A percentile compares a stretch with the other conserved stretches of the same genome.
Evolutionary conservation across 2,113 vertebrate genomes (phyloP).

Genomic region (Callospermophilus lateralis): DNA sequence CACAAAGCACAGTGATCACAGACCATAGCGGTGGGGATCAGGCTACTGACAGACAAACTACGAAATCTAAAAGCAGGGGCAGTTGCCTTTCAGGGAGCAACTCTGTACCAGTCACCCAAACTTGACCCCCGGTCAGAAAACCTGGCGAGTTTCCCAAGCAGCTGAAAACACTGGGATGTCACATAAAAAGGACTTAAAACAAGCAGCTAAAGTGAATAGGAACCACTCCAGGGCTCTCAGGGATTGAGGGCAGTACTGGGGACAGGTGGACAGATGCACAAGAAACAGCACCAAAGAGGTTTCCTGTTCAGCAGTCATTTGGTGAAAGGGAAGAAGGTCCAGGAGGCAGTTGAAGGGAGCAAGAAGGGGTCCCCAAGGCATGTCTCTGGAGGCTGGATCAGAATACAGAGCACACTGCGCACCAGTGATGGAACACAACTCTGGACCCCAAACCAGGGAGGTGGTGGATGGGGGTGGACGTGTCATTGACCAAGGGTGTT

Average conservation of each 20-base stretch:
- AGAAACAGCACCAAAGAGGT: slow-evolving; percentile 76
- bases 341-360: slow-evolving; percentile 45
- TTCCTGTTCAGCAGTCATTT: slow-evolving; percentile 70
- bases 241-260: neutral
- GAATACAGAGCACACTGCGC: neutral
- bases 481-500: slow-evolving; percentile 35
- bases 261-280: slow-evolving; percentile 29
- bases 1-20: slow-evolving; percentile 74
- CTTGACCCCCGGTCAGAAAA: neutral
- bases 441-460: slow-evolving; percentile 3
- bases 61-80: neutral
- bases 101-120: slow-evolving; percentile 13
- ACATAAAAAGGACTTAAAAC: slow-evolving; percentile 17
- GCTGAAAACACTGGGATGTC: neutral
- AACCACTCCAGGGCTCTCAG: slow-evolving; percentile 40
- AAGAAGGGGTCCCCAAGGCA: neutral
- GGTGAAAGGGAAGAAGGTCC: slow-evolving; percentile 8
- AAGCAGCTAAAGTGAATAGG: slow-evolving; percentile 19
- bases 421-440: slow-evolving; percentile 44
- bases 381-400: slow-evolving; percentile 58
- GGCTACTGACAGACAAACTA: slow-evolving; percentile 57
- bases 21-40: slow-evolving; percentile 59
- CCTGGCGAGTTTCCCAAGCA: neutral
- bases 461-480: neutral
- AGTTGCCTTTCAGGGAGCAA: neutral